Evolutionary conservation across 2,113 vertebrate genomes (phyloP).

Genomic region (Psophia crepitans): DNA sequence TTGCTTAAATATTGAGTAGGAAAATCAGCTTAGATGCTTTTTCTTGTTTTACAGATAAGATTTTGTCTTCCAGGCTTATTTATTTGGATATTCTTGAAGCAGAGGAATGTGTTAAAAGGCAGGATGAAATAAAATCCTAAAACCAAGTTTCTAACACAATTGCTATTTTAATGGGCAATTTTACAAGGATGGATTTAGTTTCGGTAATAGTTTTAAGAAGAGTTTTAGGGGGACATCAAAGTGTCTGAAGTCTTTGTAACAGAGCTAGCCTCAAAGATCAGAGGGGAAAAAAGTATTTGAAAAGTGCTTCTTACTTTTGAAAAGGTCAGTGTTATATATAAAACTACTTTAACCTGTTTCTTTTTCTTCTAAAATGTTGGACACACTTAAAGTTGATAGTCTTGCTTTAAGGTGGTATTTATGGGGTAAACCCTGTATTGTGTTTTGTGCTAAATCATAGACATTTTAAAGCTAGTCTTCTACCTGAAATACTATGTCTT

Average conservation of each 20-base stretch:
- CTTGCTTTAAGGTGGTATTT: conserved; percentile 17
- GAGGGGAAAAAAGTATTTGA: background rate
- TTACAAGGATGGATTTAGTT: conserved; percentile 56
- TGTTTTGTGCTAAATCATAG: background rate
- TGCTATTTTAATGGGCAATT: conserved; percentile 52
- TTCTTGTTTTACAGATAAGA: background rate
- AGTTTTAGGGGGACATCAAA: conserved; percentile 60
- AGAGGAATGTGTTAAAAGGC: conserved; percentile 25
- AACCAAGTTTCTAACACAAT: background rate
- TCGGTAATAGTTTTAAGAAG: conserved; percentile 53
- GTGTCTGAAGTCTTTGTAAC: conserved; percentile 50
- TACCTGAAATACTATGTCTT: background rate
- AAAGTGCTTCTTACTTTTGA: conserved; percentile 20
- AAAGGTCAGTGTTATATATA: conserved; percentile 29
- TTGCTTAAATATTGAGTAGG: background rate
- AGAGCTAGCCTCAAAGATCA: conserved; percentile 37
- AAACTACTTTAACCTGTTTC: background rate
- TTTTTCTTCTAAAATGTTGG: background rate
- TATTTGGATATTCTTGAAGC: background rate
- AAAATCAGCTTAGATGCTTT: background rate
- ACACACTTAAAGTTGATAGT: conserved; percentile 7
- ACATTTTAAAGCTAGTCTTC: background rate
- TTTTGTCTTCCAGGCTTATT: background rate
- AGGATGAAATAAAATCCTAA: conserved; percentile 40
- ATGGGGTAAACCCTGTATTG: background rate